These are phyloP conservation scores for Brassicogethes aeneus DNA, from an alignment of 2,888 invertebrate species.

Conservation along the genomic window DNA sequence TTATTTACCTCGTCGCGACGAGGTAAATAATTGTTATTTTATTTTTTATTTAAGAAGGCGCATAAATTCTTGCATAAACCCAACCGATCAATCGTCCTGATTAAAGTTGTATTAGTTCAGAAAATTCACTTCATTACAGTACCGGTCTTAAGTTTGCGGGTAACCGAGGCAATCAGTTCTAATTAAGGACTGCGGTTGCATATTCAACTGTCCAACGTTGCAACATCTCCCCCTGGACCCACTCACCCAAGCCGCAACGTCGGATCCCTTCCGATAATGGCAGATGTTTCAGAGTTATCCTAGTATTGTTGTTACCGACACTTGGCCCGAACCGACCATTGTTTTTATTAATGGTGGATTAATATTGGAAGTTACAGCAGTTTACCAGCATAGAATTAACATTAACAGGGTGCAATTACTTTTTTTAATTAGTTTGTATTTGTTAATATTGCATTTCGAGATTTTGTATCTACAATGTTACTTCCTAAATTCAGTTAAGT, in stretches of 20 bases:
- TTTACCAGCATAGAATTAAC: too few relatives aligned
- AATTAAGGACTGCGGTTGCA: constrained; percentile 12
- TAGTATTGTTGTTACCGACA: neutral
- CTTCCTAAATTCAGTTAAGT: too few relatives aligned
- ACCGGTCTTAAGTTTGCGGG: neutral
- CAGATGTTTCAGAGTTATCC: neutral
- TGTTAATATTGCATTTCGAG: too few relatives aligned
- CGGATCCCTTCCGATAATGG: neutral
- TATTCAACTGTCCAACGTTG: constrained; percentile 12
- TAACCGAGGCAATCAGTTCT: constrained; percentile 12
- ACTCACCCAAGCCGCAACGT: constrained; percentile 4
- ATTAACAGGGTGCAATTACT: too few relatives aligned
- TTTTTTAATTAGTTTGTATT: too few relatives aligned
- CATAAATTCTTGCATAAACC: too few relatives aligned
- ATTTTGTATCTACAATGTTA: too few relatives aligned
- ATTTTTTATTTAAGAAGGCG: too few relatives aligned
- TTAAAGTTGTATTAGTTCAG: too few relatives aligned
- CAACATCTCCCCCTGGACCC: constrained; percentile 8
- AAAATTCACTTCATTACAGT: neutral
- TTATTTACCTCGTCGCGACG: too few relatives aligned
- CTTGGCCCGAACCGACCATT: neutral
- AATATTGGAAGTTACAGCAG: neutral
- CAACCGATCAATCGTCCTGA: too few relatives aligned
- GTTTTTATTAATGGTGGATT: neutral
- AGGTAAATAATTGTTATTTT: too few relatives aligned